Evolutionary conservation across 2,888 invertebrate genomes (phyloP).

Genomic region (Allygus modestus): DNA sequence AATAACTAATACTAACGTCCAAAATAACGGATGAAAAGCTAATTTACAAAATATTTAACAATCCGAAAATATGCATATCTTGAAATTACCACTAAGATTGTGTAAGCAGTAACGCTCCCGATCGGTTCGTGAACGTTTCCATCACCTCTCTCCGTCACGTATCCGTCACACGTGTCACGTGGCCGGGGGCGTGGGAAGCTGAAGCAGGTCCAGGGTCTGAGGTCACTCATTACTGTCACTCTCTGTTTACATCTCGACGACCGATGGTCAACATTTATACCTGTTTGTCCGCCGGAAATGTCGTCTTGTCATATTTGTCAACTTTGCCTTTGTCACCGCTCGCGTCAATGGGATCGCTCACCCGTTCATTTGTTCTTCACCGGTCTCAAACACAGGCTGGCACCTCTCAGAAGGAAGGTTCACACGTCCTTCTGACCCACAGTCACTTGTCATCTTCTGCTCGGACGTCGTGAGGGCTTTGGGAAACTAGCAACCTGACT

Average conservation of each 20-base stretch:
- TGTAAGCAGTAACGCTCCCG: no score
- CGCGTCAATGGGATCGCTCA: slow-evolving; percentile 13
- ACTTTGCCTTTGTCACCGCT: slow-evolving; percentile 29
- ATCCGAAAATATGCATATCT: no score
- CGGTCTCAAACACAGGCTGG: not conserved
- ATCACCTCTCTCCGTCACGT: no score
- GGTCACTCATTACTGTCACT: slow-evolving; percentile 53
- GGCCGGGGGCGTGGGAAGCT: slow-evolving; percentile 44
- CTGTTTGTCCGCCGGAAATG: slow-evolving; percentile 49
- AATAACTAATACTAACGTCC: no score
- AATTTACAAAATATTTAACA: no score
- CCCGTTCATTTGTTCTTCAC: slow-evolving; percentile 18
- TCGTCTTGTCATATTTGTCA: slow-evolving; percentile 51
- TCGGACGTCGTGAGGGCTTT: not conserved
- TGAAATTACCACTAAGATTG: no score
- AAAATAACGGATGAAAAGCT: no score
- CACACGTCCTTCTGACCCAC: slow-evolving; percentile 51
- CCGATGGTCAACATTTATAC: slow-evolving; percentile 56
- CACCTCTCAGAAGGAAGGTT: slow-evolving; percentile 10
- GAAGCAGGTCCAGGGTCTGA: no score
- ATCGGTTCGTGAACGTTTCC: no score
- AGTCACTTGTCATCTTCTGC: slow-evolving; percentile 31
- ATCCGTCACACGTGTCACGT: not conserved
- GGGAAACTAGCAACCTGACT: no score
- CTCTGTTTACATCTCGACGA: slow-evolving; percentile 30